These are phyloP conservation scores for Lepisosteus oculatus DNA, from an alignment of 2,113 vertebrate species.

Conservation along the genomic window DNA sequence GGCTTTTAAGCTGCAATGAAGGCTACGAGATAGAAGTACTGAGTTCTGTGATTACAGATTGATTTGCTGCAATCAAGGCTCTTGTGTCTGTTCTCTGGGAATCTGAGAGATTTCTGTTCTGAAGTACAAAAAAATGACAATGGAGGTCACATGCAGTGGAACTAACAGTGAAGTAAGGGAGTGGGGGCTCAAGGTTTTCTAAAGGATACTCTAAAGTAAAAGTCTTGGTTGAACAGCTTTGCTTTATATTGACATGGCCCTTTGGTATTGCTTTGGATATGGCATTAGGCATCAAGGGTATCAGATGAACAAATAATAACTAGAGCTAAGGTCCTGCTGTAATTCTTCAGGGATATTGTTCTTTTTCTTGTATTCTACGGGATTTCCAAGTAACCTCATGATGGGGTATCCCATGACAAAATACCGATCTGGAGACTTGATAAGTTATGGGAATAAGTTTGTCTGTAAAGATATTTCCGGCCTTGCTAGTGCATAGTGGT, in stretches of 20 bases:
- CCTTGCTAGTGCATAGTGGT: too few relatives aligned
- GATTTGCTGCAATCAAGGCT: conserved; percentile 74
- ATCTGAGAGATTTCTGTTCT: conserved; percentile 61
- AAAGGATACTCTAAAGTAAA: conserved; percentile 34
- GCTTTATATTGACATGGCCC: conserved; percentile 39
- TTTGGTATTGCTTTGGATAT: too few relatives aligned
- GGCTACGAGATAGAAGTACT: conserved; percentile 61
- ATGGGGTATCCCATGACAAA: too few relatives aligned
- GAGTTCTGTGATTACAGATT: conserved; percentile 70
- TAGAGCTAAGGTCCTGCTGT: conserved; percentile 30
- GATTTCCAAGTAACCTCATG: too few relatives aligned
- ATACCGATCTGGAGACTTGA: too few relatives aligned
- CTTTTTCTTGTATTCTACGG: too few relatives aligned
- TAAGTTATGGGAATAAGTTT: too few relatives aligned
- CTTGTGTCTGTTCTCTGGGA: conserved; percentile 56
- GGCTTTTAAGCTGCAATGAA: conserved; percentile 61
- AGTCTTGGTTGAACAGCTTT: conserved; percentile 23
- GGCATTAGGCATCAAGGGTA: too few relatives aligned
- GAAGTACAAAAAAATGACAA: conserved; percentile 56
- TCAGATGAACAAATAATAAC: conserved; percentile 36
- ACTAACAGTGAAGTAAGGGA: background rate
- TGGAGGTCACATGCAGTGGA: conserved; percentile 47
- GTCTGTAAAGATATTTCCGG: too few relatives aligned
- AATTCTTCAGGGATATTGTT: conserved; percentile 14
- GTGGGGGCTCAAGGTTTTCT: conserved; percentile 11